Evolutionary conservation across 2,888 invertebrate species (phyloP).

Genomic region (Stenichneumon culpator): DNA sequence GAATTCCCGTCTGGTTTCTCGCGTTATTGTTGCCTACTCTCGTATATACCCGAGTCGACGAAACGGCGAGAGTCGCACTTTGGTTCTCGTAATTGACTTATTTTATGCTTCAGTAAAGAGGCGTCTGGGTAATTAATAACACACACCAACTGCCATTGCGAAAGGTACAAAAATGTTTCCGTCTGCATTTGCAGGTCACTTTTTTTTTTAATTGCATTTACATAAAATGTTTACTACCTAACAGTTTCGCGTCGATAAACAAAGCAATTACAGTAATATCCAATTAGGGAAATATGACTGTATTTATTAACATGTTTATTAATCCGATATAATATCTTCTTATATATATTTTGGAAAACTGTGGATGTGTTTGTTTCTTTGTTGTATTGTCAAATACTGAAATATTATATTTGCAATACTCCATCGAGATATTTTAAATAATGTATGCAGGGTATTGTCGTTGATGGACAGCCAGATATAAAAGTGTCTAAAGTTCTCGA

Average conservation of each 20-base stretch:
- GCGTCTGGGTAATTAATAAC: conserved; percentile 13
- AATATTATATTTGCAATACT: conserved; percentile 68
- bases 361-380: conserved; percentile 41
- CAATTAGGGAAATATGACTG: not conserved
- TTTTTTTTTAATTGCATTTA: not conserved
- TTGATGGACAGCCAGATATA: conserved; percentile 66
- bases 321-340: too few relatives aligned
- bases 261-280: not conserved
- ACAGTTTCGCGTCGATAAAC: not conserved
- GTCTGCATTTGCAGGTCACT: not conserved
- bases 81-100: conserved; percentile 2
- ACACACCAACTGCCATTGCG: not conserved
- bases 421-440: conserved; percentile 58
- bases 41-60: conserved; percentile 1
- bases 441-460: conserved; percentile 35
- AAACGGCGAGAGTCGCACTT: conserved; percentile 2
- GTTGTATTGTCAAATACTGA: conserved; percentile 74
- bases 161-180: not conserved
- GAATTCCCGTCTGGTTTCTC: conserved; percentile 39
- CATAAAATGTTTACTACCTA: not conserved
- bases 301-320: not conserved
- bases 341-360: too few relatives aligned
- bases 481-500: conserved; percentile 18
- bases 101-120: conserved; percentile 9
- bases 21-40: conserved; percentile 2